Evolutionary conservation across 2,113 vertebrate genomes (phyloP).

Genomic region (Drymodes brunneopygia): DNA sequence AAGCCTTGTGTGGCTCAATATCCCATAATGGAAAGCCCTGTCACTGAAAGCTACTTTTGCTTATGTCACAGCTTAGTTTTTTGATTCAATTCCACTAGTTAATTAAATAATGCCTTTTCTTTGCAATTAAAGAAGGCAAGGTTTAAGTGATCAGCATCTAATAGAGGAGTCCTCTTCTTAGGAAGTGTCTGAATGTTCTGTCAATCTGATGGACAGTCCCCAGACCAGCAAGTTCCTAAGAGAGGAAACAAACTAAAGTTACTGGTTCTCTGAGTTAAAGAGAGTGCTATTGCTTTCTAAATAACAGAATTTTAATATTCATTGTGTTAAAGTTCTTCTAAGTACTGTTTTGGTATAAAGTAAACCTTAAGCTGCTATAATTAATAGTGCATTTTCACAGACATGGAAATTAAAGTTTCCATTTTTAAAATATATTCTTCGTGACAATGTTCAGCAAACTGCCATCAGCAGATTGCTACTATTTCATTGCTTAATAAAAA

Average conservation of each 20-base stretch:
- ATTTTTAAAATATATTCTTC: neutral
- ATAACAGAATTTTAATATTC: neutral
- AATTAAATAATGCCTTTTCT: neutral
- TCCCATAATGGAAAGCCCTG: neutral
- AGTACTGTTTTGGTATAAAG: neutral
- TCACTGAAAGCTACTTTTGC: neutral
- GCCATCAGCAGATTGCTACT: neutral
- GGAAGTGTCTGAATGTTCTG: neutral
- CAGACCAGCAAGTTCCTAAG: neutral
- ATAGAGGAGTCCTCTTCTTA: accelerated
- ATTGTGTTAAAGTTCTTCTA: neutral
- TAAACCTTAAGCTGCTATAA: neutral
- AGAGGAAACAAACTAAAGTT: neutral
- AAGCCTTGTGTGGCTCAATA: neutral
- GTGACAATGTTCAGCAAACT: neutral
- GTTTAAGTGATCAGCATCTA: neutral
- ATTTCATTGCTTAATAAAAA: neutral
- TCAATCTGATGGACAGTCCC: neutral
- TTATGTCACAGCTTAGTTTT: neutral
- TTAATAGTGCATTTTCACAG: neutral
- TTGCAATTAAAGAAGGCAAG: neutral
- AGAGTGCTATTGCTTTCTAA: neutral
- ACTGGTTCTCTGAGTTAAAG: neutral
- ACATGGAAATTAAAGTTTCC: neutral
- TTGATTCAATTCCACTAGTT: neutral